Evolutionary conservation across 2,113 vertebrate species (phyloP), one percentile per base, ranked within the genome.

Genomic region (Stomatorhinus ivindoensis): DNA sequence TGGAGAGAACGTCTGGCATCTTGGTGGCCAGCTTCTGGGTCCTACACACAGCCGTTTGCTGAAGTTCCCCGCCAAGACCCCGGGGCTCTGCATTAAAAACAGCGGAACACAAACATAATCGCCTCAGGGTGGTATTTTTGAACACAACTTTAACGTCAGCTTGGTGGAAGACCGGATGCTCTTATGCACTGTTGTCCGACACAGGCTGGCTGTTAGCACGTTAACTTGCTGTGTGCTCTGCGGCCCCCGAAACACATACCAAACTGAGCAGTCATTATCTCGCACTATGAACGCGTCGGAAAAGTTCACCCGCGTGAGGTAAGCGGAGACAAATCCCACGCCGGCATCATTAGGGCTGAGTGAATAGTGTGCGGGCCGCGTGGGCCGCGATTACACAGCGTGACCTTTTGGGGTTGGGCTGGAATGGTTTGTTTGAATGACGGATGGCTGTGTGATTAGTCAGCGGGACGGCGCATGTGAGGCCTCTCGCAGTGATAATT

Each of bases 391-490:
- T 46, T 90, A 50, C 58, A 80, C 89, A 82, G 86, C 13, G 39
- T 87, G 73, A 90, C 89, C 86, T 82, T 80, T 88, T 44, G 24
- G 39, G 82, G 89, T 42, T 86, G 58, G 42, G 58, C 87, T 61
- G 73, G 51, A 82, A 51, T 27, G 39, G 51, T 90, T 82, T 61
- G 61, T 88, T 88, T 87, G 83, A 27, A 51, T 90, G 90, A 88
- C 58, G 80, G 89, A 50, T 88, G 48, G 80, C 44, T 39, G 80
- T 88, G 87, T 69, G 53, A 85, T 90, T 88, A 88, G 48, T 88
- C 85, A 47, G 46, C 86, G 47, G 8, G 50, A 88, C 58, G 46
- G n/a, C 19, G 31, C 46, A 53, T 48, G 55, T 46, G 87, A 69
- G 88, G 55, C 84, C 50, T 5, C 50, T 65, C 50, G 53, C 85